phyloP scores from a whole-genome alignment of 2,113 vertebrate species.

The Callopanchax toddi region DNA sequence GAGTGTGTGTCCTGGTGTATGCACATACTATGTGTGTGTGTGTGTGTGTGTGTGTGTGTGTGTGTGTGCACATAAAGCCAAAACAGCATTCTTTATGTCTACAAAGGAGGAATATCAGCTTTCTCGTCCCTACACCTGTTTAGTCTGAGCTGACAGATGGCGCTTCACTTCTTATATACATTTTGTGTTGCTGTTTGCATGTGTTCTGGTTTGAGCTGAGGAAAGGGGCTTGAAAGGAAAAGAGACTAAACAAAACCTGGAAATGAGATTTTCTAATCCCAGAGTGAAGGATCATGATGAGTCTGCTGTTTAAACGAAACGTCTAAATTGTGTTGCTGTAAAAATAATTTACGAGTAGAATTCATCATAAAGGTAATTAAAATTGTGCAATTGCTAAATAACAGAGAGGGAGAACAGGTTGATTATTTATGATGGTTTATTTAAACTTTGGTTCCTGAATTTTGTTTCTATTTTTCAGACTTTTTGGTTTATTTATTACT shows the following conservation, averaged over 20 bases:
- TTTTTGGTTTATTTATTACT: too few relatives aligned
- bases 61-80: slow-evolving; percentile 15
- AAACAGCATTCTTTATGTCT: slow-evolving; percentile 31
- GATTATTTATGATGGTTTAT: too few relatives aligned
- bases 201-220: slow-evolving; percentile 20
- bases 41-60: slow-evolving; percentile 3
- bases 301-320: background rate
- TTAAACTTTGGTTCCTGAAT: too few relatives aligned
- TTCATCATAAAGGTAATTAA: too few relatives aligned
- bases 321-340: background rate
- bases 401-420: too few relatives aligned
- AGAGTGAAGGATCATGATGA: background rate
- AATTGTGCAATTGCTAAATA: too few relatives aligned
- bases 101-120: slow-evolving; percentile 7
- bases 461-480: too few relatives aligned
- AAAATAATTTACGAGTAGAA: too few relatives aligned
- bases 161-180: slow-evolving; percentile 27
- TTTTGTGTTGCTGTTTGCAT: slow-evolving; percentile 10
- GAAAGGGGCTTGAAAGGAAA: background rate
- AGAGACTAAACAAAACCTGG: background rate
- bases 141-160: slow-evolving; percentile 51
- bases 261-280: background rate
- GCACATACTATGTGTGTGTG: slow-evolving; percentile 3
- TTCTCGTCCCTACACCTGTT: slow-evolving; percentile 54
- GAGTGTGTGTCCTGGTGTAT: slow-evolving; percentile 33